Conservation (phyloP, 2,113 vertebrate genomes). For the Semnornis frantzii region DNA sequence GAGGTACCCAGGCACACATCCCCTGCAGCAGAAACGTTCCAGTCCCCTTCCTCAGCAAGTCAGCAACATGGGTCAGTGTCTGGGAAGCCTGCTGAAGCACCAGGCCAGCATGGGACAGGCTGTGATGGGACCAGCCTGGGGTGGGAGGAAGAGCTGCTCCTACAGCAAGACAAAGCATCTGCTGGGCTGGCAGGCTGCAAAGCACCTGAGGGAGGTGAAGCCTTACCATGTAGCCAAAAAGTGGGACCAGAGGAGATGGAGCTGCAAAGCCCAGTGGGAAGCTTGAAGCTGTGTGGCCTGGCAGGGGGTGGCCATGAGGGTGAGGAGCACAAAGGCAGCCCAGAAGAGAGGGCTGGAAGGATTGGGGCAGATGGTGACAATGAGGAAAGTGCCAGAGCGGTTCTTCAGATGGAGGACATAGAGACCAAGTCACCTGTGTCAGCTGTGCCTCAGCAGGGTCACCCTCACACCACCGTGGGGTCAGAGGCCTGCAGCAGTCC, state of each 20-base stretch:
- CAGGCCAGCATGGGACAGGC: background rate
- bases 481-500: background rate
- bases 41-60: background rate
- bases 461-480: background rate
- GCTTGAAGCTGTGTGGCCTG: background rate
- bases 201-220: background rate
- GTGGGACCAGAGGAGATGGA: background rate
- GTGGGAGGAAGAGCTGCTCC: background rate
- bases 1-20: background rate
- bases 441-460: background rate
- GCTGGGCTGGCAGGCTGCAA: background rate
- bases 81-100: background rate
- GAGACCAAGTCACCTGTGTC: background rate
- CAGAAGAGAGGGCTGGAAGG: background rate
- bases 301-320: background rate
- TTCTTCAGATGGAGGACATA: slow-evolving; percentile 72
- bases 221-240: background rate
- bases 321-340: background rate
- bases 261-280: background rate
- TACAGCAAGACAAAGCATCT: background rate
- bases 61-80: background rate
- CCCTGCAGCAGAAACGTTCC: background rate
- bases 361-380: background rate
- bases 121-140: background rate
- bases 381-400: background rate